Evolutionary conservation across 30 jellyfish, hydroid and myxozoan genomes (phyloP), one percentile per base, ranked within the genome.

Genomic region (Calvadosia cruxmelitensis): DNA sequence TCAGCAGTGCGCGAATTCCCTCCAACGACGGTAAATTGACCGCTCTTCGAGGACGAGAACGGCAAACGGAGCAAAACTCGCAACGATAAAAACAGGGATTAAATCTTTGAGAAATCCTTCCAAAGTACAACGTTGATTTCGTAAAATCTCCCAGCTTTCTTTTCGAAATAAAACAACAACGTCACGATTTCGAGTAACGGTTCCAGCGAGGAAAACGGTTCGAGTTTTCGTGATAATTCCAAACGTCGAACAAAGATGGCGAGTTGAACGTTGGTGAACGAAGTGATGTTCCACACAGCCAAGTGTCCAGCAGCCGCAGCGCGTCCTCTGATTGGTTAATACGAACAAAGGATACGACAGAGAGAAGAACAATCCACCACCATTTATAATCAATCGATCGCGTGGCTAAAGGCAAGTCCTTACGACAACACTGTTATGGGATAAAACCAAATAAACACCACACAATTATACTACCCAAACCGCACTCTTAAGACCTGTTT

Each of bases 191-290:
- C 10, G 20, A 42, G 10, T 5, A 42, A 42, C n/a, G n/a, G n/a
- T n/a, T n/a, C n/a, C n/a, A n/a, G n/a, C n/a, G n/a, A 42, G 57
- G 57, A 42, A 42, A 42, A 42, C 20, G 20, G 15, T 42, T 42
- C 20, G 10, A 42, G 10, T 20, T 20, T 42, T 42, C 57, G 15
- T 20, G 57, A 42, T 42, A 42, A 42, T 42, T 42, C 57, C 57
- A 42, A 42, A 42, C 57, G 57, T 42, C 57, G 57, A 42, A 42
- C 57, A 42, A 42, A 42, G 57, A 42, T 42, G 57, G 57, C 57
- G 57, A 42, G 57, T 42, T 10, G 20, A 42, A 10, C 15, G 57
- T 5, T 10, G 20, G 20, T 20, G 15, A 42, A 42, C 15, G 20
- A 20, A 42, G 57, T 42, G 57, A 42, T 20, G 20, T 42, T 42